These are phyloP conservation scores for Chymomyza procnemis DNA, from an alignment of 2,888 invertebrate genomes.

Conservation along the genomic window DNA sequence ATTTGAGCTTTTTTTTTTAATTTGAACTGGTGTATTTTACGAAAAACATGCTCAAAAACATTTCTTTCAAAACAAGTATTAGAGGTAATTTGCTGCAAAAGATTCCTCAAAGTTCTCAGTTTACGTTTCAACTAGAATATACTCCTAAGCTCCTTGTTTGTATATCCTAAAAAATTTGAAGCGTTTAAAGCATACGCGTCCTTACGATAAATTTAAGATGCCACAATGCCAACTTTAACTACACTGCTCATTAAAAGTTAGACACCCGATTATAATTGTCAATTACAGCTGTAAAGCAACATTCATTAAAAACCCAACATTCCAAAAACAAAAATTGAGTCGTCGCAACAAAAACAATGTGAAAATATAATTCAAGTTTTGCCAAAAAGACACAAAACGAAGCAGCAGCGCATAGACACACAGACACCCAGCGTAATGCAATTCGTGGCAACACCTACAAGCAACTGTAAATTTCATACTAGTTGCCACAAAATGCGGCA, in stretches of 20 bases:
- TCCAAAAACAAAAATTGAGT: not conserved
- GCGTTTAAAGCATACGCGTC: too few species aligned
- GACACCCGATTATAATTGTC: not conserved
- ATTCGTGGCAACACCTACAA: not conserved
- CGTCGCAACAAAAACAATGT: not conserved
- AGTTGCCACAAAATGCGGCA: constrained; percentile 14
- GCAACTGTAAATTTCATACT: not conserved
- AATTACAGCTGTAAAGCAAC: not conserved
- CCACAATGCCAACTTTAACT: not conserved
- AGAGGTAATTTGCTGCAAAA: too few species aligned
- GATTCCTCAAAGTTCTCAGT: too few species aligned
- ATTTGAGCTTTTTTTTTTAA: too few species aligned
- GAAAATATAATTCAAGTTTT: not conserved
- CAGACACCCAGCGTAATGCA: not conserved
- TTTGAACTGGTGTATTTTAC: too few species aligned
- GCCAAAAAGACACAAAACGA: not conserved
- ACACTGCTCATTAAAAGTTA: not conserved
- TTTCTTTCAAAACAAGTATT: too few species aligned
- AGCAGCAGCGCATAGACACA: not conserved
- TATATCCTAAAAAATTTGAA: too few species aligned
- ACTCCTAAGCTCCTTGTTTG: too few species aligned
- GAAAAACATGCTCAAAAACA: too few species aligned
- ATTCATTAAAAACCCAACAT: not conserved
- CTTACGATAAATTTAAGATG: too few species aligned
- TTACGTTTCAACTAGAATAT: too few species aligned